A percentile compares a stretch with the other conserved stretches of the same genome.
phyloP scores from a whole-genome alignment of 2,113 vertebrate genomes.

The Acanthisitta chloris region DNA sequence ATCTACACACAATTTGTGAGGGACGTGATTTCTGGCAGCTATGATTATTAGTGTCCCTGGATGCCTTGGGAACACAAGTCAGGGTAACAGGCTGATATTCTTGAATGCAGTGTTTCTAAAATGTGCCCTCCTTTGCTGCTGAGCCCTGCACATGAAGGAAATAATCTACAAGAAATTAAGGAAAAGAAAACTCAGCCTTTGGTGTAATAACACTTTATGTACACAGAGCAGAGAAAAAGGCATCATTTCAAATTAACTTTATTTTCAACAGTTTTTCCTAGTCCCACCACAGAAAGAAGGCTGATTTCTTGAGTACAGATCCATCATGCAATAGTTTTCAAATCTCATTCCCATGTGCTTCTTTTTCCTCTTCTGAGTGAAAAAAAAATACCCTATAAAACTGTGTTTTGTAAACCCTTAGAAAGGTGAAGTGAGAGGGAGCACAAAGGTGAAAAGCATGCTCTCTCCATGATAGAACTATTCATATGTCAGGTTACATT shows the following conservation, averaged over 20 bases:
- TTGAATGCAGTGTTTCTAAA: background rate
- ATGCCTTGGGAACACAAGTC: background rate
- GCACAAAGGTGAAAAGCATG: background rate
- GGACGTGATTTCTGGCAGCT: background rate
- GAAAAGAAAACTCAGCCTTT: background rate
- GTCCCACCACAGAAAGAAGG: background rate
- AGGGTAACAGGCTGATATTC: background rate
- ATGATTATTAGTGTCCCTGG: background rate
- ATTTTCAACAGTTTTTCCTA: background rate
- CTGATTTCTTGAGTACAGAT: background rate
- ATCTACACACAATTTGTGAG: background rate
- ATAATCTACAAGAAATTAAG: background rate
- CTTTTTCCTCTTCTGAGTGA: background rate
- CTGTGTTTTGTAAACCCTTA: background rate
- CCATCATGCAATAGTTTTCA: background rate
- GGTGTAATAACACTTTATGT: background rate
- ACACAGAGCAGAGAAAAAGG: background rate
- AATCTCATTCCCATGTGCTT: background rate
- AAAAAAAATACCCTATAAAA: background rate
- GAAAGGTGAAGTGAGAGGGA: background rate
- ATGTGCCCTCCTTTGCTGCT: background rate
- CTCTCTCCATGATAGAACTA: accelerated
- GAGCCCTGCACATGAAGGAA: background rate
- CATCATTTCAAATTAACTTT: background rate
- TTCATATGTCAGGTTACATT: background rate